phyloP scores from a whole-genome alignment of 2,797 vertebrate species.

The Neosalanx taihuensis region DNA sequence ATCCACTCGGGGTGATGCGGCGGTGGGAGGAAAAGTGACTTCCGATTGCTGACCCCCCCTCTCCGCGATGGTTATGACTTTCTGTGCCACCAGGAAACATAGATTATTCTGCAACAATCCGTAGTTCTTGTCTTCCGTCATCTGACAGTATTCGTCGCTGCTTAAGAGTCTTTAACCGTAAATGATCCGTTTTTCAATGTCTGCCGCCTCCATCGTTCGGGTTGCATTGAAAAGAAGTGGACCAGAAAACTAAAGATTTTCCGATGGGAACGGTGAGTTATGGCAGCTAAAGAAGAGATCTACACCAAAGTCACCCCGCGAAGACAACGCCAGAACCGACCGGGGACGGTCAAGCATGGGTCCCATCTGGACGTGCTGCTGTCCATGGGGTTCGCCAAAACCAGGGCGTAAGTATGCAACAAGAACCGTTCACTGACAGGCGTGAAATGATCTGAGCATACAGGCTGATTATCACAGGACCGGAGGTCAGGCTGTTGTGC shows the following conservation, averaged over 20 bases:
- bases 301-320: constrained; percentile 92
- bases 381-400: constrained; percentile 93
- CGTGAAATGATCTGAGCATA: background rate
- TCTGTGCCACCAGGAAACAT: constrained; percentile 54
- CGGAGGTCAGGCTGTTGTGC: background rate
- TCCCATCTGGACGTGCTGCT: constrained; percentile 89
- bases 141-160: constrained; percentile 27
- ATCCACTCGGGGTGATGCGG: constrained; percentile 37
- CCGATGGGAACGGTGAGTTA: constrained; percentile 76
- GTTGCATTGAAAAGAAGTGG: constrained; percentile 38
- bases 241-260: constrained; percentile 36
- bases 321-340: constrained; percentile 83
- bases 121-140: constrained; percentile 40
- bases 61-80: constrained; percentile 46
- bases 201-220: constrained; percentile 18
- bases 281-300: constrained; percentile 90
- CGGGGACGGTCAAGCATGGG: constrained; percentile 86
- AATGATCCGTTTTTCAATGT: constrained; percentile 39
- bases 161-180: constrained; percentile 26
- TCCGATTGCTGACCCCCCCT: constrained; percentile 61
- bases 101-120: constrained; percentile 36
- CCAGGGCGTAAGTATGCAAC: constrained; percentile 87
- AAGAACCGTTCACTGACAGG: background rate
- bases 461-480: background rate
- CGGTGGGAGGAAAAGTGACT: constrained; percentile 53